phyloP scores from a whole-genome alignment of 2,113 vertebrate species.

The Mionectes macconnelli region DNA sequence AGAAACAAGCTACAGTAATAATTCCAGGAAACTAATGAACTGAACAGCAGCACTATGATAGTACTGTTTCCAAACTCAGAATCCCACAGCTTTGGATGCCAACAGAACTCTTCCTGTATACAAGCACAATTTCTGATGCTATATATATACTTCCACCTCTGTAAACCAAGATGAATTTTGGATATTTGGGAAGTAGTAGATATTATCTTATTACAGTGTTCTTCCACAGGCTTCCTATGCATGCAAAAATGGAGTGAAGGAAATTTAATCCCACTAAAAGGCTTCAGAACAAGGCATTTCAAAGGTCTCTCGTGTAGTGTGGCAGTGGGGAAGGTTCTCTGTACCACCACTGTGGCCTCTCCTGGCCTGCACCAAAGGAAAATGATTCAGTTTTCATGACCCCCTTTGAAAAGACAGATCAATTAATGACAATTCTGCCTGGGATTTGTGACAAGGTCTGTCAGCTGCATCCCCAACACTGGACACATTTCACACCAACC shows the following conservation, averaged over 20 bases:
- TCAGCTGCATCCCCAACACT: not conserved
- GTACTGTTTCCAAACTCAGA: constrained; percentile 5
- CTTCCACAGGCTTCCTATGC: not conserved
- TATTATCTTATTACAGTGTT: not conserved
- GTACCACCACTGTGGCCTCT: not conserved
- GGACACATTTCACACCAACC: not conserved
- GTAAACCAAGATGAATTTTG: not conserved
- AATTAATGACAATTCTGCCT: not conserved
- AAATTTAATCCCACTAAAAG: not conserved
- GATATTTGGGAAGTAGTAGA: not conserved
- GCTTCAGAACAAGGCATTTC: not conserved
- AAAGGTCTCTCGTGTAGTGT: not conserved
- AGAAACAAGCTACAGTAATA: constrained; percentile 48
- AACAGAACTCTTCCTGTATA: not conserved
- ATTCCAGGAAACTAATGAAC: constrained; percentile 61
- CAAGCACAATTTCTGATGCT: not conserved
- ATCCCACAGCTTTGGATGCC: not conserved
- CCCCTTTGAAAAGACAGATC: not conserved
- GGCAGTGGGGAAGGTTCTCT: not conserved
- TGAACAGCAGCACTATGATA: not conserved
- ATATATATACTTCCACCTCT: not conserved
- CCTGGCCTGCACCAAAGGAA: not conserved
- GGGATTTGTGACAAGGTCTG: not conserved
- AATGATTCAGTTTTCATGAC: not conserved
- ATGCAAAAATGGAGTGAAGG: not conserved